Conservation (phyloP, 92 coral and sea anemone species). For the Meandrina meandrites region DNA sequence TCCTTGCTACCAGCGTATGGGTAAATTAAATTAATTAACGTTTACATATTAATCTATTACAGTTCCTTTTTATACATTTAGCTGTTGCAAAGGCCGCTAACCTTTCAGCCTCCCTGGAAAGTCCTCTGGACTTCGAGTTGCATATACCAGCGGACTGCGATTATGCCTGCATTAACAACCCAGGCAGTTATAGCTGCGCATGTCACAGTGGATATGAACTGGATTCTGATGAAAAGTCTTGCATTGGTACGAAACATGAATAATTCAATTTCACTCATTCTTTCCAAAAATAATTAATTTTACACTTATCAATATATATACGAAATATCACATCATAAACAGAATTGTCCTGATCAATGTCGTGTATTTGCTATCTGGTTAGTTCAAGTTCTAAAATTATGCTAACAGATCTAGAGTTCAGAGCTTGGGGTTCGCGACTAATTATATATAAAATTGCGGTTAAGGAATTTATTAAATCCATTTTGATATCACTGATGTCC, state of each 20-base stretch:
- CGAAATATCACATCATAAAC: neutral
- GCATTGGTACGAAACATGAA: neutral
- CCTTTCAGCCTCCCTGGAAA: neutral
- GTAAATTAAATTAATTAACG: too few relatives aligned
- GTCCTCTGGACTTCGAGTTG: neutral
- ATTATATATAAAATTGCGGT: too few relatives aligned
- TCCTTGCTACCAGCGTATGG: too few relatives aligned
- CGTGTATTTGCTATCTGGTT: neutral
- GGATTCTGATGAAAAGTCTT: neutral
- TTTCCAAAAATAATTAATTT: neutral
- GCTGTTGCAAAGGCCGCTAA: neutral
- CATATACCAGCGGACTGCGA: neutral
- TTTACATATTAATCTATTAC: too few relatives aligned
- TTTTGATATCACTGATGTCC: too few relatives aligned
- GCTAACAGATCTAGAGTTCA: neutral
- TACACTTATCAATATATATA: neutral
- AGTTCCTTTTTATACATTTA: neutral
- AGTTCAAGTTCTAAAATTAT: neutral
- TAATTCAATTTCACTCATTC: neutral
- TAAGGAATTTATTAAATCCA: neutral
- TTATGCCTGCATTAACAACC: neutral
- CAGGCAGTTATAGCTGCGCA: neutral
- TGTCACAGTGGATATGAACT: neutral
- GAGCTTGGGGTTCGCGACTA: neutral
- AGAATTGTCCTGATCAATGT: neutral